phyloP scores from a whole-genome alignment of 2,888 invertebrate genomes.

The Eupsilia transversa region DNA sequence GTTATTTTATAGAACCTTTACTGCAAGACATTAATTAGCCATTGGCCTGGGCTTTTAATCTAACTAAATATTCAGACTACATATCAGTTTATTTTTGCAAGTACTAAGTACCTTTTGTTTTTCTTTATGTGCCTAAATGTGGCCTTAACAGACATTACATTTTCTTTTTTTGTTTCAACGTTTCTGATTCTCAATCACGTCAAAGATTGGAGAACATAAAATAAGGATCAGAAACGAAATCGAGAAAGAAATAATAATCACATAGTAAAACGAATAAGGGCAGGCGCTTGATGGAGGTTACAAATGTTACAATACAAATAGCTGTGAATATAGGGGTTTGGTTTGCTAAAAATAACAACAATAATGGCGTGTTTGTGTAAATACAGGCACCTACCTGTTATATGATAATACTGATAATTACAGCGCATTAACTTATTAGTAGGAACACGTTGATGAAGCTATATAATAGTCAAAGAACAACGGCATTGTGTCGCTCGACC shows the following conservation, averaged over 20 bases:
- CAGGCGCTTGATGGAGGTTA: not conserved
- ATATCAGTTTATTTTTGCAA: too few species aligned
- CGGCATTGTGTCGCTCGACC: constrained; percentile 49
- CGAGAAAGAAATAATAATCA: not conserved
- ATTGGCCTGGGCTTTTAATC: not conserved
- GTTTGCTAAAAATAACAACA: not conserved
- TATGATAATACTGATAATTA: constrained; percentile 37
- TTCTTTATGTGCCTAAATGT: too few species aligned
- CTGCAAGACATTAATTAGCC: not conserved
- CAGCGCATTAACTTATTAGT: constrained; percentile 56
- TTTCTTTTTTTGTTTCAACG: too few species aligned
- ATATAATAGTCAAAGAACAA: constrained; percentile 48
- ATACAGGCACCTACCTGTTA: not conserved
- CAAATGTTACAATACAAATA: not conserved
- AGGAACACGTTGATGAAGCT: constrained; percentile 53
- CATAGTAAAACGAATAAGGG: not conserved
- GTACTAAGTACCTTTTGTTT: too few species aligned
- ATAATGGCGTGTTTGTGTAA: constrained; percentile 2
- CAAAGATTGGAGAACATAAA: too few species aligned
- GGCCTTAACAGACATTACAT: too few species aligned
- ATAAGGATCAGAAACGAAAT: too few species aligned
- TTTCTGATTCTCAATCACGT: too few species aligned
- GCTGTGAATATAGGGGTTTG: not conserved
- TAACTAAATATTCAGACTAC: too few species aligned
- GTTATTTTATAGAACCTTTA: not conserved